Percentiles rank a stretch among this genome's conserved stretches.
phyloP scores from a whole-genome alignment of 2,113 vertebrate genomes.

The Hemibagrus wyckioides region DNA sequence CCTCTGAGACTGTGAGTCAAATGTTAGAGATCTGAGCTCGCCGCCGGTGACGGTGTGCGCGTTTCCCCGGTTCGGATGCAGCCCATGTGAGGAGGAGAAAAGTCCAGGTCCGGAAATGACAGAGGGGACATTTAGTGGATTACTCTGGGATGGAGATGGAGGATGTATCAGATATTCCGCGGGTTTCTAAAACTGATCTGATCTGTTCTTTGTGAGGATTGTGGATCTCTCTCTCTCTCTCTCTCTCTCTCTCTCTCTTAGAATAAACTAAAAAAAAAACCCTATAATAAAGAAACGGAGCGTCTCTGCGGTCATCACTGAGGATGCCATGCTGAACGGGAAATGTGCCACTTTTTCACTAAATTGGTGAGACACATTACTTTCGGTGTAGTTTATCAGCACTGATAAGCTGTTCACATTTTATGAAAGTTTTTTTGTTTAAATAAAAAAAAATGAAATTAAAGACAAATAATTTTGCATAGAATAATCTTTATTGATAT shows the following conservation, averaged over 20 bases:
- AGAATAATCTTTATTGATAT: neutral
- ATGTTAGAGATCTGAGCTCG: constrained; percentile 30
- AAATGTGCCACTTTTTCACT: constrained; percentile 16
- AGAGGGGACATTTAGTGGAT: constrained; percentile 13
- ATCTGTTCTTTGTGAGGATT: neutral
- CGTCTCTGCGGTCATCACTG: constrained; percentile 12
- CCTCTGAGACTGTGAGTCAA: constrained; percentile 42
- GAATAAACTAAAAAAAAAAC: constrained; percentile 4
- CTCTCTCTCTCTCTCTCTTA: constrained; percentile 11
- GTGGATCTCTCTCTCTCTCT: constrained; percentile 4
- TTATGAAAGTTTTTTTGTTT: neutral
- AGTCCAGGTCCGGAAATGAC: constrained; percentile 42
- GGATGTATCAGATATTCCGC: neutral
- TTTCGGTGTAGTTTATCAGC: neutral
- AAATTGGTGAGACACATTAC: constrained; percentile 6
- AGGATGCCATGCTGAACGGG: neutral
- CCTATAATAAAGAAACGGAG: constrained; percentile 13
- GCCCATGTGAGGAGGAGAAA: constrained; percentile 19
- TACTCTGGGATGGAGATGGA: constrained; percentile 12
- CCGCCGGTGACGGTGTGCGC: constrained; percentile 13
- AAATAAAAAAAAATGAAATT: neutral
- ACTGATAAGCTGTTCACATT: neutral
- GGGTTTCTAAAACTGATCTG: neutral
- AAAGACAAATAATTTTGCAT: neutral
- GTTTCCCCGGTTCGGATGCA: neutral